Evolutionary conservation across 2,888 invertebrate genomes (phyloP), one percentile per base, ranked within the genome.

Genomic region (Orthosia gothica): DNA sequence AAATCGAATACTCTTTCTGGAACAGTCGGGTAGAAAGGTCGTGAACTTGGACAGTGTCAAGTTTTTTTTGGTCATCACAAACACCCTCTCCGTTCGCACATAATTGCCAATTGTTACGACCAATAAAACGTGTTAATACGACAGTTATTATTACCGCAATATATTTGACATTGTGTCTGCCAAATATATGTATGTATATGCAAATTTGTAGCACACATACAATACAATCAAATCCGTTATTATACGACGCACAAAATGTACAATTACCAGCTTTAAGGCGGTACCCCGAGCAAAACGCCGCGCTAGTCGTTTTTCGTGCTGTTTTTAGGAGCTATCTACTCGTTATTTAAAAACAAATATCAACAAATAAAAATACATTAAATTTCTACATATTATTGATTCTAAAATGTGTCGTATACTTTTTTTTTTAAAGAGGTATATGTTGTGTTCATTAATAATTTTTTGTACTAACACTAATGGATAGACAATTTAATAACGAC

Each of bases 101-200:
- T 50, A n/a, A 63, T 63, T 58, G 79, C 62, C 50, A 59, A 74
- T 64, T 54, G n/a, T 64, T 74, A 54, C 74, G 63, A 80, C 26
- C 74, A 73, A 64, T 77, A 81, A 66, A 52, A 65, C n/a, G 16
- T 45, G 18, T 32, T 58, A 47, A 74, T 45, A 54, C 13, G 18
- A 64, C 76, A 80, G 68, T 76, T 82, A 64, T 55, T 32, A 50
- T 23, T 20, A 58, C 82, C 54, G 57, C 69, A 50, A 80, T 59
- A 64, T 20, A 68, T 61, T 68, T 61, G 12, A 64, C 47, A 74
- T 63, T 66, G 26, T 75, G 47, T 16, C 12, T 4, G 16, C 47
- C 50, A 70, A 70, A 61, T 70, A 26, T 59, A 57, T n/a, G n/a
- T 52, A 26, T 47, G n/a, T 47, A 26, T 47, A 67, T 65, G 66